Conservation (phyloP, 2,797 vertebrate species). For the Anas bahamensis region DNA sequence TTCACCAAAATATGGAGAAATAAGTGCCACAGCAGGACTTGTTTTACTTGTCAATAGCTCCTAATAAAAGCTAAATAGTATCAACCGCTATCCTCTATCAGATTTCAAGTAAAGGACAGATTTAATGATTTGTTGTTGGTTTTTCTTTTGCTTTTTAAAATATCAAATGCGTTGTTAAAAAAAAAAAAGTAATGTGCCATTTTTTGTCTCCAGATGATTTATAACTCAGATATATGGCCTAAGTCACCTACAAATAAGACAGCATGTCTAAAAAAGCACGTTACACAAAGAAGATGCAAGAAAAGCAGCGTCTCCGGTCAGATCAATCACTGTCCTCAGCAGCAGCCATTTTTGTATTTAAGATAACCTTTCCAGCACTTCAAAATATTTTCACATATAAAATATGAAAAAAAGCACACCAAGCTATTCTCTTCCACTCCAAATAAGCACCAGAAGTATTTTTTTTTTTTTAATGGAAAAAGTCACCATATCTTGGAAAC, state of each 20-base stretch:
- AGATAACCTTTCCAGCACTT: neutral
- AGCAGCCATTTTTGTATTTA: conserved; percentile 40
- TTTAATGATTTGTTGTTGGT: neutral
- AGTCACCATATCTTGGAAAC: neutral
- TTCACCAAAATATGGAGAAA: neutral
- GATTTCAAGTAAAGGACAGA: neutral
- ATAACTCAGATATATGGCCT: neutral
- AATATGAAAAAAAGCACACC: neutral
- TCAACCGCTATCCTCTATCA: neutral
- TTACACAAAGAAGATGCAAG: conserved; percentile 46
- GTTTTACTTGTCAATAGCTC: neutral
- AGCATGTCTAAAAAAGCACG: conserved; percentile 55
- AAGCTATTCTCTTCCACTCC: neutral
- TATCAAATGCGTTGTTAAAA: neutral
- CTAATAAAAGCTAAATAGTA: neutral
- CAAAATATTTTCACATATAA: neutral
- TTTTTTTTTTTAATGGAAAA: neutral
- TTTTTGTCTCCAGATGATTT: neutral
- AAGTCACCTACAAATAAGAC: conserved; percentile 32
- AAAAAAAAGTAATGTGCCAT: neutral
- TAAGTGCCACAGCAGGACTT: neutral
- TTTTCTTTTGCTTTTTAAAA: neutral
- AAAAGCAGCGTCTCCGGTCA: conserved; percentile 43
- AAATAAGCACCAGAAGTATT: neutral
- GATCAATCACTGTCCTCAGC: conserved; percentile 46